These are phyloP conservation scores for Eurois occulta DNA, from an alignment of 2,888 invertebrate genomes.

Conservation along the genomic window DNA sequence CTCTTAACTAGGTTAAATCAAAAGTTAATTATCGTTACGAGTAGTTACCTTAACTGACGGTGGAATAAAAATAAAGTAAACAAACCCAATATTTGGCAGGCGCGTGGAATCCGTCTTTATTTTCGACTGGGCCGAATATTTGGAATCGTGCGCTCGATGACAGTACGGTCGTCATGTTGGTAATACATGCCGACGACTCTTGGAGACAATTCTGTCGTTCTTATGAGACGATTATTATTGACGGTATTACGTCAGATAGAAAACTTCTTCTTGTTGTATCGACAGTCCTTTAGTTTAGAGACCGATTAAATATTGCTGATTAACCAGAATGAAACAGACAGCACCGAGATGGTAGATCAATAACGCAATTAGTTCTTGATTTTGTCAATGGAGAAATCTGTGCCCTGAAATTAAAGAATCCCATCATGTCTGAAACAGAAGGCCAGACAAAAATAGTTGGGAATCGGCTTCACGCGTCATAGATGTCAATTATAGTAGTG, in stretches of 20 bases:
- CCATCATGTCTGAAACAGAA: neutral
- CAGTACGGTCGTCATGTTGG: slow-evolving; percentile 55
- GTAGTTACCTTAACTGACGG: slow-evolving; percentile 42
- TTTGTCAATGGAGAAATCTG: neutral
- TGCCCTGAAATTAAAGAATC: neutral
- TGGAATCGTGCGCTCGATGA: slow-evolving; percentile 66
- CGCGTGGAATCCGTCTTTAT: slow-evolving; percentile 76
- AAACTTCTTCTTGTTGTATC: neutral
- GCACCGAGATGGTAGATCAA: too few relatives aligned
- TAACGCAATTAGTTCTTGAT: too few relatives aligned
- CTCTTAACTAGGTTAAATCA: slow-evolving; percentile 58
- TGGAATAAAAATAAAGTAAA: slow-evolving; percentile 69
- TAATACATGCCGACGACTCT: slow-evolving; percentile 34
- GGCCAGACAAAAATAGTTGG: neutral
- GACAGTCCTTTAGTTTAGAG: neutral
- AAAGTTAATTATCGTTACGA: slow-evolving; percentile 47
- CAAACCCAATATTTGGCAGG: slow-evolving; percentile 74
- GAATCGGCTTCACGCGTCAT: neutral
- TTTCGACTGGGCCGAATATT: slow-evolving; percentile 71
- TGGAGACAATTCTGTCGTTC: slow-evolving; percentile 6
- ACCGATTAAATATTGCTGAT: neutral
- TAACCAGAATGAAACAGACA: neutral
- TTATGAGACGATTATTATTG: slow-evolving; percentile 48
- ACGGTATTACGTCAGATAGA: slow-evolving; percentile 38
- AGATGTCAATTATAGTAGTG: neutral